Evolutionary conservation across 2,888 invertebrate genomes (phyloP).

Genomic region (Plagodis pulveraria): DNA sequence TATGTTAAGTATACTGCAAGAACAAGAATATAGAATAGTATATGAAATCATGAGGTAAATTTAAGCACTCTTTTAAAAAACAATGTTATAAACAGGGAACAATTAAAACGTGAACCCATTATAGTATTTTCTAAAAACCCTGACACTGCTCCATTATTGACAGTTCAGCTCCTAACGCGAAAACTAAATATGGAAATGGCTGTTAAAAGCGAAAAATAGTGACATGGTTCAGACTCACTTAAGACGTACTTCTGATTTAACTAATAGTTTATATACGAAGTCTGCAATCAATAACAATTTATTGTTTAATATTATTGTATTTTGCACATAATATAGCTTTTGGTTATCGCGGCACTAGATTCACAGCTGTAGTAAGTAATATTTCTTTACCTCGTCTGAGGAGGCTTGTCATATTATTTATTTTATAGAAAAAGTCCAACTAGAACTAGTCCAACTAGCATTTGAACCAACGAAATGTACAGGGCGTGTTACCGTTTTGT

Average conservation of each 20-base stretch:
- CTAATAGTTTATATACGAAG: constrained; percentile 20
- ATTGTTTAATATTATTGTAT: constrained; percentile 36
- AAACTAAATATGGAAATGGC: too few relatives aligned
- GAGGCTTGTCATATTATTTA: too few relatives aligned
- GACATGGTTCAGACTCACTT: constrained; percentile 6
- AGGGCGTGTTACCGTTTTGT: not conserved
- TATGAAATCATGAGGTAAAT: not conserved
- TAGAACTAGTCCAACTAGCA: too few relatives aligned
- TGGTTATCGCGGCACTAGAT: constrained; percentile 30
- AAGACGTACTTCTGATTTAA: constrained; percentile 6
- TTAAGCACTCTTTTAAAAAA: not conserved
- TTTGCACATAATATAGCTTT: constrained; percentile 54
- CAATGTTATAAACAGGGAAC: not conserved
- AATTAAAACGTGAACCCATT: not conserved
- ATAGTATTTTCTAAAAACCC: too few relatives aligned
- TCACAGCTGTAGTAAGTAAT: too few relatives aligned
- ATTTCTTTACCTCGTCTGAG: too few relatives aligned
- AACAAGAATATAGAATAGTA: too few relatives aligned
- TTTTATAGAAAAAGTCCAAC: too few relatives aligned
- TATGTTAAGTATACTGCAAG: too few relatives aligned
- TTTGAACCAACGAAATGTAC: not conserved
- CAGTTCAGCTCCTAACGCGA: too few relatives aligned
- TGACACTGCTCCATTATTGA: too few relatives aligned
- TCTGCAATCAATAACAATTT: constrained; percentile 24
- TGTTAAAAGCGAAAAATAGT: constrained; percentile 4